Evolutionary conservation across 1,140 invertebrate species (phyloP), one percentile per base, ranked within the genome.

Genomic region (Euwallacea fornicatus): DNA sequence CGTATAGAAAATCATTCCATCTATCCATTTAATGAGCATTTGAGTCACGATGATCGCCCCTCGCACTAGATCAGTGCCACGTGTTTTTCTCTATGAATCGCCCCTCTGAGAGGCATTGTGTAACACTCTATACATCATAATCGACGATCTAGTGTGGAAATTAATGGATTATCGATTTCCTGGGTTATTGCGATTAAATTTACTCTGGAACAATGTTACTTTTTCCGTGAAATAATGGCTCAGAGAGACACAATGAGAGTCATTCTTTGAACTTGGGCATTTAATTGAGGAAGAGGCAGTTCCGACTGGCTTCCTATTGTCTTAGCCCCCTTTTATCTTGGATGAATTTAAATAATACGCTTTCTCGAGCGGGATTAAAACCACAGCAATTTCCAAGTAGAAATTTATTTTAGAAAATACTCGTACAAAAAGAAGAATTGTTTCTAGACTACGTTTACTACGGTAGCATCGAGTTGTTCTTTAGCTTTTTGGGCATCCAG

Each of bases 261-360:
- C 46, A 64, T 64, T 46, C 46, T 47, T 50, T 64, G 61, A 64
- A 50, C 61, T 64, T 64, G 59, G 59, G 42, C 59, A 61, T 61
- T 61, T 61, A 61, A 61, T 61, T 61, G 59, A 43, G 33, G 59
- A 61, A 61, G 46, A 61, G 42, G 59, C 59, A 42, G 42, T 43
- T 61, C 33, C 59, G 10, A 61, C 59, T 43, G 59, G 59, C 21
- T 61, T 61, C 59, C 59, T 61, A 42, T 61, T 61, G 59, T 61
- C 42, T 61, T 16, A 13, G 59, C n/a, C 33, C 59, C 21, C 21
- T 33, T 33, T 33, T 33, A 33, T 33, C 21, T 33, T 33, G 21
- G 21, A 33, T 4, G 21, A 33, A 33, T 33, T 33, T 33, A 33
- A 33, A 33, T 33, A 33, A 33, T 33, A 33, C 21, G 21, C 21